Evolutionary conservation across 92 coral and sea anemone genomes (phyloP).

Genomic region (Porites evermanni): DNA sequence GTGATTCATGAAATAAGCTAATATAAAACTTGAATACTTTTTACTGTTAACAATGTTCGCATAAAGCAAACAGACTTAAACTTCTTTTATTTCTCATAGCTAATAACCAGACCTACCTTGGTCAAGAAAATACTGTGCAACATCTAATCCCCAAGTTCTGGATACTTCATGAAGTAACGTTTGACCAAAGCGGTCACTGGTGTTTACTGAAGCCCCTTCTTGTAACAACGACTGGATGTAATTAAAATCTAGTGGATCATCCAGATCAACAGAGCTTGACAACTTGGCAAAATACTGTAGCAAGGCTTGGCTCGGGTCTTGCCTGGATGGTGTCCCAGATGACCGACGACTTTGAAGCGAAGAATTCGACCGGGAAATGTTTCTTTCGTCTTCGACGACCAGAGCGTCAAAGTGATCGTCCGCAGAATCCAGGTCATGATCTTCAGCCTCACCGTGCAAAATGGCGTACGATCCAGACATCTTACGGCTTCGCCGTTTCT

Average conservation of each 20-base stretch:
- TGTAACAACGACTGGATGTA: conserved; percentile 57
- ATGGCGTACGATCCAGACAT: conserved; percentile 13
- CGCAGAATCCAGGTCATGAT: conserved; percentile 2
- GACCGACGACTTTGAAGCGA: conserved; percentile 29
- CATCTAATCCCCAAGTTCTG: conserved; percentile 70
- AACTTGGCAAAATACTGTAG: conserved; percentile 68
- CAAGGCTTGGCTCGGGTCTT: conserved; percentile 47
- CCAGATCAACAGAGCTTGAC: conserved; percentile 57
- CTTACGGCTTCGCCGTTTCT: conserved; percentile 25
- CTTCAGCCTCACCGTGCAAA: conserved; percentile 35
- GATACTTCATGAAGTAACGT: conserved; percentile 77
- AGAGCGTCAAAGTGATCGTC: neutral
- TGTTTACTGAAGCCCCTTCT: conserved; percentile 69
- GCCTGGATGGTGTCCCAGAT: neutral
- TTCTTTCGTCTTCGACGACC: conserved; percentile 10
- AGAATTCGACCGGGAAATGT: conserved; percentile 2
- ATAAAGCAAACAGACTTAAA: neutral
- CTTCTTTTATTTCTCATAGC: neutral
- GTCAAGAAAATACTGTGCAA: conserved; percentile 60
- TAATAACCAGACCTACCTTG: conserved; percentile 37
- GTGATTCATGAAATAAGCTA: too few relatives aligned
- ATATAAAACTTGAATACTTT: too few relatives aligned
- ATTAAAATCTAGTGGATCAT: conserved; percentile 63
- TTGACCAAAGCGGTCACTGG: conserved; percentile 67
- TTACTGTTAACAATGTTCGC: too few relatives aligned